phyloP scores from a whole-genome alignment of 2,888 invertebrate genomes.

The Pterobdella sp. region DNA sequence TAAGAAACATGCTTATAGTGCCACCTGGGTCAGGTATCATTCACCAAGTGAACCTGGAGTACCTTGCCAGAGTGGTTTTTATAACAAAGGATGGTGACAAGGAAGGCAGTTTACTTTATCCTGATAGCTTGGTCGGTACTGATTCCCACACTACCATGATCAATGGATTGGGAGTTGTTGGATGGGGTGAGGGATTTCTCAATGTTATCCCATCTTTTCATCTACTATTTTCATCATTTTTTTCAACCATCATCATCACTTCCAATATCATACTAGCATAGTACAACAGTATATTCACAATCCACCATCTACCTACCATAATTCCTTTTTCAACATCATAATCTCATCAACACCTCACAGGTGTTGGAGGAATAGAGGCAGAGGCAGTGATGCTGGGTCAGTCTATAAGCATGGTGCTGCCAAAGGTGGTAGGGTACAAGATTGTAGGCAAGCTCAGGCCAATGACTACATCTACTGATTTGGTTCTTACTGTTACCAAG shows the following conservation, averaged over 20 bases:
- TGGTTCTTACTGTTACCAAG: slow-evolving; percentile 93
- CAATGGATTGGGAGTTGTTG: slow-evolving; percentile 87
- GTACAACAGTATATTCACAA: background rate
- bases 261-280: background rate
- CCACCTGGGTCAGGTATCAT: slow-evolving; percentile 97
- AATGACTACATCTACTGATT: slow-evolving; percentile 85
- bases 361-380: slow-evolving; percentile 77
- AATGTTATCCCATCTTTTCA: background rate
- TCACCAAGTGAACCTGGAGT: slow-evolving; percentile 95
- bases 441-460: slow-evolving; percentile 71
- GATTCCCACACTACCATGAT: slow-evolving; percentile 99
- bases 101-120: slow-evolving; percentile 61
- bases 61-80: slow-evolving; percentile 83
- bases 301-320: background rate
- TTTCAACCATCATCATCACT: background rate
- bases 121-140: slow-evolving; percentile 89
- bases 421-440: slow-evolving; percentile 89
- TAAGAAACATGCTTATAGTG: slow-evolving; percentile 90
- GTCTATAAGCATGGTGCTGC: slow-evolving; percentile 89
- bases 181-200: slow-evolving; percentile 69
- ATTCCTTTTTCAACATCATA: background rate
- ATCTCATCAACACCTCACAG: slow-evolving; percentile 35
- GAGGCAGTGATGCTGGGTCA: slow-evolving; percentile 98
- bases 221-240: background rate
- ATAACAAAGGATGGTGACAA: background rate